A percentile compares a stretch with the other conserved stretches of the same genome.
Evolutionary conservation across 2,888 invertebrate species (phyloP).

Genomic region (Dasypolia templi): DNA sequence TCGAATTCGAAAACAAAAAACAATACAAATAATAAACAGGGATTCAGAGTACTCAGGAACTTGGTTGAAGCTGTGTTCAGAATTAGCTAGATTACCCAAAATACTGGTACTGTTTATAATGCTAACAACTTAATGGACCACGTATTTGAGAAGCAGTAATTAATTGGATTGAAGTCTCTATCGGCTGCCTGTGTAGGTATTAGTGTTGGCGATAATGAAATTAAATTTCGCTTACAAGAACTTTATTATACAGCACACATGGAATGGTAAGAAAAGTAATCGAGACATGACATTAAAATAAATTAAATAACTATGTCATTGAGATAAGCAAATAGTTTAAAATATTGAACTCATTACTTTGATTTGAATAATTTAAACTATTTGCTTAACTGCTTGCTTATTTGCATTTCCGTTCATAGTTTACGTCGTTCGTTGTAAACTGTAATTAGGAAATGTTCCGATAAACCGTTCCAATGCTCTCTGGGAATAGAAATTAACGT

Average conservation of each 20-base stretch:
- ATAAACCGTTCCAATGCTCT: constrained; percentile 30
- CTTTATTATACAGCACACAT: constrained; percentile 49
- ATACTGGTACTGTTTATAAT: constrained; percentile 47
- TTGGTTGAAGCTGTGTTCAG: constrained; percentile 35
- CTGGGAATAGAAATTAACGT: constrained; percentile 31
- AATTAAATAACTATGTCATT: constrained; percentile 5
- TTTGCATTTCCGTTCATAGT: no score
- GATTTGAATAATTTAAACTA: no score
- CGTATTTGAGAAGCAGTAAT: constrained; percentile 59
- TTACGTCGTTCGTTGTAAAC: constrained; percentile 38
- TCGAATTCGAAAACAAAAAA: constrained; percentile 31
- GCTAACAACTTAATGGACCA: constrained; percentile 42
- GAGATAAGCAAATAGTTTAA: constrained; percentile 20
- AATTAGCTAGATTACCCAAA: constrained; percentile 41
- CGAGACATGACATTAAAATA: constrained; percentile 13
- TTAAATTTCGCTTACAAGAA: constrained; percentile 60
- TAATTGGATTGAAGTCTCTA: constrained; percentile 66
- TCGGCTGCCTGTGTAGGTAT: constrained; percentile 45
- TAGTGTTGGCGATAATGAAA: constrained; percentile 60
- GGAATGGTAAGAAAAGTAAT: constrained; percentile 32
- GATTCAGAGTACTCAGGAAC: constrained; percentile 12
- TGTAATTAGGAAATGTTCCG: constrained; percentile 43
- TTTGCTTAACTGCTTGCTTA: no score
- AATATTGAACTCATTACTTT: constrained; percentile 19
- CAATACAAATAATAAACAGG: constrained; percentile 37